Evolutionary conservation across 2,888 invertebrate species (phyloP), one percentile per base, ranked within the genome.

Genomic region (Diogma glabrata): DNA sequence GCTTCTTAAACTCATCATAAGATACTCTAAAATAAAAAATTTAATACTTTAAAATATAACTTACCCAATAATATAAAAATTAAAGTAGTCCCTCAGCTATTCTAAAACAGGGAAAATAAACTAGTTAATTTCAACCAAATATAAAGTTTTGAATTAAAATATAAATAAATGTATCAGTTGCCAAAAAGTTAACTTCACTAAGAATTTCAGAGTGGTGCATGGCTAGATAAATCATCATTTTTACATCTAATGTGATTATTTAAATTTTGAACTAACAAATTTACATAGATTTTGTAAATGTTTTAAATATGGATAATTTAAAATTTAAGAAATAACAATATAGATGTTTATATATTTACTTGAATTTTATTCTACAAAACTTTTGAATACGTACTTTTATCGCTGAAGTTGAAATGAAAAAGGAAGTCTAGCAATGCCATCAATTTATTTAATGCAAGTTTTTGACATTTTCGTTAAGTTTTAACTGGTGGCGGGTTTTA

Each of bases 151-250:
- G n/a, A n/a, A n/a, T n/a, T n/a, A n/a, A n/a, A n/a, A n/a, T n/a
- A n/a, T n/a, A n/a, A n/a, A n/a, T n/a, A n/a, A n/a, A n/a, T n/a
- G n/a, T n/a, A n/a, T n/a, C n/a, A n/a, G n/a, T n/a, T n/a, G n/a
- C n/a, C n/a, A n/a, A n/a, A n/a, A n/a, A n/a, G n/a, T n/a, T n/a
- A n/a, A n/a, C n/a, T n/a, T n/a, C n/a, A n/a, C n/a, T n/a, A n/a
- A n/a, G n/a, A n/a, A n/a, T n/a, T n/a, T 43, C 43, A 43, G 43
- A 43, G 53, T 55, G 55, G 55, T 55, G 55, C 55, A 55, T 55
- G 43, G 9, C 43, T 22, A 28, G 23, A 7, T 22, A n/a, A 43
- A 43, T 43, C 43, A 43, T 43, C 43, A 43, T 22, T 19, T 19
- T 12, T 19, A 40, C 14, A 19, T 40, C 4, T 19, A 40, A 36